These are phyloP conservation scores for Anticlea derivata DNA, from an alignment of 2,888 invertebrate species.

Conservation along the genomic window DNA sequence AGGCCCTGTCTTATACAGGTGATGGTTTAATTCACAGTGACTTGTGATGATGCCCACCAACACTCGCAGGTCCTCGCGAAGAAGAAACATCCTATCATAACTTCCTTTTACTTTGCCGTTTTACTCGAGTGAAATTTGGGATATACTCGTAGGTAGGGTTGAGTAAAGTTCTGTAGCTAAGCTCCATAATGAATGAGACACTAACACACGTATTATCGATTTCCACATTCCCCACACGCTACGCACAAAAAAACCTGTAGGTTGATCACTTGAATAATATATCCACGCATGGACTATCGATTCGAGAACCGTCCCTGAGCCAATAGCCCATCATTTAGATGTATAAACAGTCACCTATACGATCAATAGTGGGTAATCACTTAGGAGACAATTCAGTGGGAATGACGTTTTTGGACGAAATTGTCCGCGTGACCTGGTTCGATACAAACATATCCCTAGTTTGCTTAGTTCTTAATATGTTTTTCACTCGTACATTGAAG, in stretches of 20 bases:
- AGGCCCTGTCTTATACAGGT: no score
- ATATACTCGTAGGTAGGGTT: no score
- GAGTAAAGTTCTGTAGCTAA: background rate
- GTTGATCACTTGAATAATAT: constrained; percentile 24
- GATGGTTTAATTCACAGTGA: no score
- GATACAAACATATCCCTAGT: constrained; percentile 1
- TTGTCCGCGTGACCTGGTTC: constrained; percentile 19
- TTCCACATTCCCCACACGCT: constrained; percentile 10
- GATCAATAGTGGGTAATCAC: constrained; percentile 32
- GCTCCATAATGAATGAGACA: constrained; percentile 7
- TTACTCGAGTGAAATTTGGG: no score
- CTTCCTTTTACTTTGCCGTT: no score
- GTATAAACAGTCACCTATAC: constrained; percentile 30
- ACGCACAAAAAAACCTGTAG: constrained; percentile 25
- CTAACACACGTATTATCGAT: constrained; percentile 18
- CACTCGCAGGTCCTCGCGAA: no score
- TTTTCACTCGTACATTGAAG: background rate
- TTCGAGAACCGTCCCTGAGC: constrained; percentile 59
- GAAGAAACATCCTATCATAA: no score
- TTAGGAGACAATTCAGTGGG: constrained; percentile 26
- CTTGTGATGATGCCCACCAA: no score
- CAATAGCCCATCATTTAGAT: constrained; percentile 30
- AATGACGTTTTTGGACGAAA: constrained; percentile 19
- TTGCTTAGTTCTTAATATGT: no score
- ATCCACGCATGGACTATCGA: constrained; percentile 39